Evolutionary conservation across 2,797 vertebrate species (phyloP).

Genomic region (Erithacus rubecula): DNA sequence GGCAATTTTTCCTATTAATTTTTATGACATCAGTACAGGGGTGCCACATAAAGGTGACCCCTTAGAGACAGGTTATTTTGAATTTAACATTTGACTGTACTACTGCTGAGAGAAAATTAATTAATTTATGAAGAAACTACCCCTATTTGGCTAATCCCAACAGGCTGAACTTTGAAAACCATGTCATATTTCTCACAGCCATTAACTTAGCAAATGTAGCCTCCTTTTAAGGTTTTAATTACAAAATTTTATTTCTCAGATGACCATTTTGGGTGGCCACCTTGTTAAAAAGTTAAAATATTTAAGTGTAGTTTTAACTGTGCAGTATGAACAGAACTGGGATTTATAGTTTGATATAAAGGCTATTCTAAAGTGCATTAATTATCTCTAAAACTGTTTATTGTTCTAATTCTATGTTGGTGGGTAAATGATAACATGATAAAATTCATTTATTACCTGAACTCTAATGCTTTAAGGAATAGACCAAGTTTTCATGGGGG

Average conservation of each 20-base stretch:
- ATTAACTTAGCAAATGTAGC: background rate
- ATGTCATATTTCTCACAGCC: background rate
- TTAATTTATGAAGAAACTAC: background rate
- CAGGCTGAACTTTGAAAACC: background rate
- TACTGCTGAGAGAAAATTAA: background rate
- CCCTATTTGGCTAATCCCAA: background rate
- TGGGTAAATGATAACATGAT: background rate
- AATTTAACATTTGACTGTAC: background rate
- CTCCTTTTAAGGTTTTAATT: constrained; percentile 2
- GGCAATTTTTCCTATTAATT: constrained; percentile 66
- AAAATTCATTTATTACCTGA: background rate
- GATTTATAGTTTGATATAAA: background rate
- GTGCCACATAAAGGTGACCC: constrained; percentile 50
- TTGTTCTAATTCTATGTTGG: background rate
- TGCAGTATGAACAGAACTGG: background rate
- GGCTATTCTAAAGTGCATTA: background rate
- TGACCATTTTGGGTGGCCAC: background rate
- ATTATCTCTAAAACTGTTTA: background rate
- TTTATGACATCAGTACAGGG: constrained; percentile 28
- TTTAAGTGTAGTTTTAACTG: background rate
- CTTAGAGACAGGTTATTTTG: constrained; percentile 21
- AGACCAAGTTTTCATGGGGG: background rate
- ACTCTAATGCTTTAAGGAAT: background rate
- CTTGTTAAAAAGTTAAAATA: background rate
- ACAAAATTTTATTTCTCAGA: background rate